Conservation (phyloP, 2,113 vertebrate species). For the Saiga tatarica region DNA sequence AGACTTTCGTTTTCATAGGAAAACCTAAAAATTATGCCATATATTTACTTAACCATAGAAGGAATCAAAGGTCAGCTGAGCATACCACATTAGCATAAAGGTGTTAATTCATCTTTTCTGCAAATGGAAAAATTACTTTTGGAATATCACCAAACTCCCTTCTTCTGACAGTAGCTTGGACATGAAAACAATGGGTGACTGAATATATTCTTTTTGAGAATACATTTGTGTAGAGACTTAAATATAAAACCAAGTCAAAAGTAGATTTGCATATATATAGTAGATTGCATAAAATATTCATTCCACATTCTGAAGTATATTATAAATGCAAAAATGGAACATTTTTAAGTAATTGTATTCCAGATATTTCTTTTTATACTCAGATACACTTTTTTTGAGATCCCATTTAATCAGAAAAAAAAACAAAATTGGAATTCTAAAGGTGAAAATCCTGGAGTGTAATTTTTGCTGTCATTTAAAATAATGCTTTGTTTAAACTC, state of each 20-base stretch:
- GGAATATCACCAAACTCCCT: neutral
- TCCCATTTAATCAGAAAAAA: conserved; percentile 31
- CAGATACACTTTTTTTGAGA: neutral
- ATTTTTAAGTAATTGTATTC: conserved; percentile 54
- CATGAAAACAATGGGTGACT: conserved; percentile 40
- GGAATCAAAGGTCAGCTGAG: conserved; percentile 47
- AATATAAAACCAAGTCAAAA: conserved; percentile 58
- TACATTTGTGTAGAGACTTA: conserved; percentile 39
- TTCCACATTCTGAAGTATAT: conserved; percentile 55
- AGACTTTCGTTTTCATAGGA: neutral
- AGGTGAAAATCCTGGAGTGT: neutral
- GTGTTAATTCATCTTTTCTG: conserved; percentile 30
- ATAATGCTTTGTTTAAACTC: neutral
- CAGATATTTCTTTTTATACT: conserved; percentile 45
- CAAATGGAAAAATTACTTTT: conserved; percentile 44
- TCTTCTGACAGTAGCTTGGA: conserved; percentile 32
- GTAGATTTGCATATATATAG: too few species aligned
- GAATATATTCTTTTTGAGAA: conserved; percentile 33
- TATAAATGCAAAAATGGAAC: conserved; percentile 63
- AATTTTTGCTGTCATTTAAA: conserved; percentile 33
- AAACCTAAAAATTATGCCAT: neutral
- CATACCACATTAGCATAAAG: conserved; percentile 33
- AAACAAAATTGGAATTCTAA: conserved; percentile 34
- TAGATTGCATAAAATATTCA: conserved; percentile 70
- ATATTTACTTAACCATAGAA: neutral